phyloP scores from a whole-genome alignment of 2,888 invertebrate species.

The Cryptops parisi region DNA sequence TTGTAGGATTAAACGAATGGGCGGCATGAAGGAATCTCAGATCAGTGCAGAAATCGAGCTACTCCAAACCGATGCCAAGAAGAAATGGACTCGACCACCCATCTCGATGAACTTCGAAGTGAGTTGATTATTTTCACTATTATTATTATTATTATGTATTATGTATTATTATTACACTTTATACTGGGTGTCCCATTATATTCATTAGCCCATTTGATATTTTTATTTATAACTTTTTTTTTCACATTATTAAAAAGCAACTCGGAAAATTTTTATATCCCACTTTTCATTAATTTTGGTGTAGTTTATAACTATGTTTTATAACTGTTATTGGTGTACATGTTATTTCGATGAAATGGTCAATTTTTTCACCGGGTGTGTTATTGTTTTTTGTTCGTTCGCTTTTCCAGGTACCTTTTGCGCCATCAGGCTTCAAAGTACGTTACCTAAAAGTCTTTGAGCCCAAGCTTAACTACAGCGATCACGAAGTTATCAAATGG shows the following conservation, averaged over 20 bases:
- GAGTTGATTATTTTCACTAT: constrained; percentile 13
- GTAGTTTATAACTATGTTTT: not conserved
- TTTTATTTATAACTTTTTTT: no score
- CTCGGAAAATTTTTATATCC: no score
- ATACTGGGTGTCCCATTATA: no score
- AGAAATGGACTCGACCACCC: constrained; percentile 99
- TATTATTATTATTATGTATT: no score
- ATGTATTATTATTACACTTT: no score
- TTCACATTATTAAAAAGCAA: no score
- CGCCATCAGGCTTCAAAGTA: constrained; percentile 99
- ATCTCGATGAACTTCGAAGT: constrained; percentile 99
- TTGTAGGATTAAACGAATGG: constrained; percentile 42
- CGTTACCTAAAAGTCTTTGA: constrained; percentile 99
- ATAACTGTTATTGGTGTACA: constrained; percentile 13
- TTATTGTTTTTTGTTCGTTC: constrained; percentile 12
- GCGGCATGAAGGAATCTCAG: constrained; percentile 95
- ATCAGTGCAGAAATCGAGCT: constrained; percentile 98
- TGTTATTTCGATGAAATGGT: constrained; percentile 1
- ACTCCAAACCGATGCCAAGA: constrained; percentile 95
- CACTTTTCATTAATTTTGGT: no score
- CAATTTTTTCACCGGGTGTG: not conserved
- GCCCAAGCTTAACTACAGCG: constrained; percentile 98
- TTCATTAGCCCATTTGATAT: no score
- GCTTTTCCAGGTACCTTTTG: constrained; percentile 71
- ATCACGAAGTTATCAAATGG: constrained; percentile 99